Conservation (phyloP, 2,113 vertebrate species). For the human (Homo sapiens) region GRCh38 chr6:136433001-136433500, state of each 20-base stretch:
- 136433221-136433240: neutral
- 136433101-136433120: neutral
- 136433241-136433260: neutral
- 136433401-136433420: neutral
- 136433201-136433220: neutral
- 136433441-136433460: neutral
- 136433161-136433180: neutral
- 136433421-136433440: accelerated
- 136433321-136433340: neutral
- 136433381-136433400: neutral
- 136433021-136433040: neutral
- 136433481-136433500: neutral
- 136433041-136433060: neutral
- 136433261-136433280: neutral
- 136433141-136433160: neutral
- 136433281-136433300: neutral
- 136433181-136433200: neutral
- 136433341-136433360: neutral
- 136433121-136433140: neutral
- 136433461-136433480: neutral
- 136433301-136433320: neutral
- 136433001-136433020: too few relatives aligned
- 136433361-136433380: neutral
- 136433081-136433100: neutral
- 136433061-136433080: neutral